Percentiles rank a stretch among this genome's conserved stretches.
Conservation (phyloP, 2,797 vertebrate species). For the Macropus fuliginosus region DNA sequence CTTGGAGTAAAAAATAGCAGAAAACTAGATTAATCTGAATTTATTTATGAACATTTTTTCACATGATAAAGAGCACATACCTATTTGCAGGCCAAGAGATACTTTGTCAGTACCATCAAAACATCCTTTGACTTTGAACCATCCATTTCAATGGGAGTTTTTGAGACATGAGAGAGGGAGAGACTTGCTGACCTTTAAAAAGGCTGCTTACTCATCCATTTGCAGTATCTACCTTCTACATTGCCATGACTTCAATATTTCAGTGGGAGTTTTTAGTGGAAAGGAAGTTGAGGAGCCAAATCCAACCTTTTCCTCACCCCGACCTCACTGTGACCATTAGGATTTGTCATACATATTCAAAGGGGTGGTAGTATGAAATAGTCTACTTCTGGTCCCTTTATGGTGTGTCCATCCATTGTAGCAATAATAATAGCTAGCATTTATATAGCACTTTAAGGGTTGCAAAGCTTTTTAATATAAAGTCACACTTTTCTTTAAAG, state of each 20-base stretch:
- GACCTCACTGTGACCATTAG: slow-evolving; percentile 59
- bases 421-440: neutral
- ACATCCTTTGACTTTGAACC: slow-evolving; percentile 23
- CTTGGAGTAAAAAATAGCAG: neutral
- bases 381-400: slow-evolving; percentile 52
- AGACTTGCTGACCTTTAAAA: slow-evolving; percentile 78
- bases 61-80: neutral
- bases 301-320: neutral
- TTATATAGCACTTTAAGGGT: neutral
- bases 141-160: slow-evolving; percentile 68
- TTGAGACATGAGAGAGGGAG: slow-evolving; percentile 67
- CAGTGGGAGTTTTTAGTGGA: slow-evolving; percentile 74
- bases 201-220: slow-evolving; percentile 45
- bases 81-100: neutral
- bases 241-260: slow-evolving; percentile 67
- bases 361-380: slow-evolving; percentile 53
- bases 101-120: neutral
- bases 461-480: neutral
- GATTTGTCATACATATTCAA: slow-evolving; percentile 61
- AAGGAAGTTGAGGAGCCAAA: slow-evolving; percentile 54
- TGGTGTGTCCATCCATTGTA: slow-evolving; percentile 43
- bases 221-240: slow-evolving; percentile 62
- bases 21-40: neutral
- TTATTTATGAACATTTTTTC: slow-evolving; percentile 2
- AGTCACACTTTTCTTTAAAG: neutral